A percentile compares a stretch with the other conserved stretches of the same genome.
Conservation (phyloP, 37 sponge, comb jelly and placozoan species). For the Aplysina aerophoba region DNA sequence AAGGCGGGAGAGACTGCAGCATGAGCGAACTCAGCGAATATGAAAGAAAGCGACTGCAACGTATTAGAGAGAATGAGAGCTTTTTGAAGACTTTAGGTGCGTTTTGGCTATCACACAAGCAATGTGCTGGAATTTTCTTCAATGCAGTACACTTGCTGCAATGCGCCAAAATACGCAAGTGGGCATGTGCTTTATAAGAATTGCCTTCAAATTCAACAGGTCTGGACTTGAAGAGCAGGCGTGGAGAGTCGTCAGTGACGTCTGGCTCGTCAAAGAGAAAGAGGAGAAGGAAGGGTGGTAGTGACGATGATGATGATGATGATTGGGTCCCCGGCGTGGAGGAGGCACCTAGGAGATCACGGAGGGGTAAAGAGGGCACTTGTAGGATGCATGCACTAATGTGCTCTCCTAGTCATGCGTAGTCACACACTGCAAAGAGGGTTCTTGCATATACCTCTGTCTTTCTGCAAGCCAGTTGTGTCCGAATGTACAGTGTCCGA, state of each 20-base stretch:
- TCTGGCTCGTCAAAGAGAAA: not conserved
- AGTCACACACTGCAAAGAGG: no score
- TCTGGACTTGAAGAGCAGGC: slow-evolving; percentile 31
- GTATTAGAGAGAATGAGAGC: slow-evolving; percentile 54
- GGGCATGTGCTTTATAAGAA: not conserved
- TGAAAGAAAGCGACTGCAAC: slow-evolving; percentile 58
- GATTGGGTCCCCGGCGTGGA: slow-evolving; percentile 30
- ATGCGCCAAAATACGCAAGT: not conserved
- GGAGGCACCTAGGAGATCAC: slow-evolving; percentile 18
- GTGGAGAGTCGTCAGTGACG: not conserved
- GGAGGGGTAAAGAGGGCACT: slow-evolving; percentile 18
- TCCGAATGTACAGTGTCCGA: no score
- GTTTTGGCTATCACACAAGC: not conserved
- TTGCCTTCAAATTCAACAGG: not conserved
- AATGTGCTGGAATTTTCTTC: not conserved
- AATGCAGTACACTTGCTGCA: not conserved
- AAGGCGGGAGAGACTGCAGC: no score
- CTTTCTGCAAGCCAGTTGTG: no score
- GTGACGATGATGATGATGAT: slow-evolving; percentile 19
- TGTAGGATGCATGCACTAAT: no score
- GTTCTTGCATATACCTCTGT: no score
- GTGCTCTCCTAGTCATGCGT: no score
- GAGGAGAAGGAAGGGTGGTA: not conserved
- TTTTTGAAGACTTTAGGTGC: slow-evolving; percentile 36
- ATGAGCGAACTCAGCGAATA: slow-evolving; percentile 48